These are phyloP conservation scores for Augochlora pura DNA, from an alignment of 1,140 invertebrate species.

Conservation along the genomic window DNA sequence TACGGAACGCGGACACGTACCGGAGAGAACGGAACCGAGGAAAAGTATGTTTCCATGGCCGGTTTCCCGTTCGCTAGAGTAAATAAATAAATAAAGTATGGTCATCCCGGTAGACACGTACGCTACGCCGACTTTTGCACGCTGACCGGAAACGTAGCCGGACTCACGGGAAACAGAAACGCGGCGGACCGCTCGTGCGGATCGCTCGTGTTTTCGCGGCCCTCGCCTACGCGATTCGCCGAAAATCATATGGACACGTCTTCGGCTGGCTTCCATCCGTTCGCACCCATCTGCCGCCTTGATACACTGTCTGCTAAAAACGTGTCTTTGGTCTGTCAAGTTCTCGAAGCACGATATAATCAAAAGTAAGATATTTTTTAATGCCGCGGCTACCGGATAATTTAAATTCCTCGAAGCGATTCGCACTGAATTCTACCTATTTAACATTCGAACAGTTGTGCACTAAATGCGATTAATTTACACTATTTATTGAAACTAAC, in stretches of 20 bases:
- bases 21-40: conserved; percentile 49
- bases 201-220: not conserved
- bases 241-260: not conserved
- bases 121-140: not conserved
- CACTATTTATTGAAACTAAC: too few species aligned
- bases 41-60: conserved; percentile 63
- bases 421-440: too few species aligned
- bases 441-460: too few species aligned
- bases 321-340: too few species aligned
- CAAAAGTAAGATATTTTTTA: too few species aligned
- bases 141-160: not conserved
- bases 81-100: conserved; percentile 73
- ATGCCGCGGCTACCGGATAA: too few species aligned
- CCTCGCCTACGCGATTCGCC: not conserved
- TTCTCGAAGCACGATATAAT: too few species aligned
- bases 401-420: too few species aligned
- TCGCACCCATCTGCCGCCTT: not conserved
- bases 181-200: too few species aligned
- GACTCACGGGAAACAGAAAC: not conserved
- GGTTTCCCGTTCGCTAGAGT: conserved; percentile 49
- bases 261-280: conserved; percentile 19
- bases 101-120: conserved; percentile 17
- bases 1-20: conserved; percentile 72
- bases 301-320: too few species aligned
- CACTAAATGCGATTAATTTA: too few species aligned